Conservation (phyloP, 2,888 invertebrate genomes). For the Calameuta pallipes region DNA sequence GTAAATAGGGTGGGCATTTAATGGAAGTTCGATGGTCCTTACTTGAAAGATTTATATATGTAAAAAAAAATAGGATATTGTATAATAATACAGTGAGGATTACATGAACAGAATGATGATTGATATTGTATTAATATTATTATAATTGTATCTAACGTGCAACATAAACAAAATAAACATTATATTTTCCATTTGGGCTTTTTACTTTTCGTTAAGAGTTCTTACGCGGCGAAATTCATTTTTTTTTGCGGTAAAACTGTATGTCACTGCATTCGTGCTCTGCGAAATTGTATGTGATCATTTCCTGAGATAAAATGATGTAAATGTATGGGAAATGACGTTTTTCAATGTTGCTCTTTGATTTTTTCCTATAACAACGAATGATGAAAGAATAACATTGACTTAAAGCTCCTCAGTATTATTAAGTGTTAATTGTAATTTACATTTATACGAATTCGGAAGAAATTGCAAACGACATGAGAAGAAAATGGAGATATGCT, state of each 20-base stretch:
- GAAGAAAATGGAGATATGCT: background rate
- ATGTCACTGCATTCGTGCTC: background rate
- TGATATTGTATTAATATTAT: constrained; percentile 63
- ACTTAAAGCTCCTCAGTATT: background rate
- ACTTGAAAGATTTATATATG: constrained; percentile 62
- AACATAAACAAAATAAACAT: constrained; percentile 59
- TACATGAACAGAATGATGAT: constrained; percentile 52
- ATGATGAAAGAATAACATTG: background rate
- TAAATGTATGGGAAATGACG: background rate
- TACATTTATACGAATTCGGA: background rate
- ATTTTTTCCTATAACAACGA: background rate
- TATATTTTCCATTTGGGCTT: constrained; percentile 60
- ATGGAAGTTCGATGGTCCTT: constrained; percentile 46
- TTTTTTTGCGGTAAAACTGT: background rate
- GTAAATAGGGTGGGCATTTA: constrained; percentile 15
- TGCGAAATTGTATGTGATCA: background rate
- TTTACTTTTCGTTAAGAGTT: constrained; percentile 24
- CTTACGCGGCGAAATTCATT: background rate
- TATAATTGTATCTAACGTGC: constrained; percentile 60
- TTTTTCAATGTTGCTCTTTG: background rate
- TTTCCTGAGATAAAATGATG: background rate
- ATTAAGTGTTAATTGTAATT: background rate
- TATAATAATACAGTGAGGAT: constrained; percentile 59
- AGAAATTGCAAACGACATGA: background rate
- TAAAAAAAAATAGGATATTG: constrained; percentile 52